Evolutionary conservation across 2,888 invertebrate genomes (phyloP).

Genomic region (Omphaloscelis lunosa): DNA sequence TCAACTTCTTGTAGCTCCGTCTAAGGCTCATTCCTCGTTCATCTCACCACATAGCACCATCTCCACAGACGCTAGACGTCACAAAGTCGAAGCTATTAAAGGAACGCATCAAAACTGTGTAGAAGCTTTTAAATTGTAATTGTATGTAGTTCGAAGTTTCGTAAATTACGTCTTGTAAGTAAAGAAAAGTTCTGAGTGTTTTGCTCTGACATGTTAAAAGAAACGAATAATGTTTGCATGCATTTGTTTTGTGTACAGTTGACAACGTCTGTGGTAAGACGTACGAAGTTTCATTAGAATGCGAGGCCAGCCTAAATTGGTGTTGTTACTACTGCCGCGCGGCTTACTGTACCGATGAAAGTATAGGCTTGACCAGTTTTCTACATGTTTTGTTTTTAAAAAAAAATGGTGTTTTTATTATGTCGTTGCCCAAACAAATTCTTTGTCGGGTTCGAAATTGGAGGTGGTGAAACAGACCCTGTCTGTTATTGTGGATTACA

Average conservation of each 20-base stretch:
- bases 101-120: slow-evolving; percentile 66
- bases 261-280: not conserved
- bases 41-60: slow-evolving; percentile 17
- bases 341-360: too few species aligned
- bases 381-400: too few species aligned
- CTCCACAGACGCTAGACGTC: slow-evolving; percentile 19
- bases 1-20: too few species aligned
- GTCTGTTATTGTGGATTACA: too few species aligned
- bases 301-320: too few species aligned
- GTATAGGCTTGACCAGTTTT: too few species aligned
- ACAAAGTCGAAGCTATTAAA: slow-evolving; percentile 72
- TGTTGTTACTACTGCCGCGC: too few species aligned
- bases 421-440: too few species aligned
- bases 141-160: slow-evolving; percentile 64
- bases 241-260: not conserved
- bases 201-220: slow-evolving; percentile 17
- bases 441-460: too few species aligned
- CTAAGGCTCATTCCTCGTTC: slow-evolving; percentile 26
- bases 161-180: slow-evolving; percentile 54
- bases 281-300: too few species aligned
- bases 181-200: slow-evolving; percentile 42
- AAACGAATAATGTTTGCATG: not conserved
- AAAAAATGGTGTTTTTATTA: too few species aligned
- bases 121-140: slow-evolving; percentile 71
- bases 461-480: too few species aligned